Percentiles rank a stretch among this genome's conserved stretches.
These are phyloP conservation scores for Microcebus lehilahytsara DNA, from an alignment of 2,113 vertebrate species.

Conservation along the genomic window DNA sequence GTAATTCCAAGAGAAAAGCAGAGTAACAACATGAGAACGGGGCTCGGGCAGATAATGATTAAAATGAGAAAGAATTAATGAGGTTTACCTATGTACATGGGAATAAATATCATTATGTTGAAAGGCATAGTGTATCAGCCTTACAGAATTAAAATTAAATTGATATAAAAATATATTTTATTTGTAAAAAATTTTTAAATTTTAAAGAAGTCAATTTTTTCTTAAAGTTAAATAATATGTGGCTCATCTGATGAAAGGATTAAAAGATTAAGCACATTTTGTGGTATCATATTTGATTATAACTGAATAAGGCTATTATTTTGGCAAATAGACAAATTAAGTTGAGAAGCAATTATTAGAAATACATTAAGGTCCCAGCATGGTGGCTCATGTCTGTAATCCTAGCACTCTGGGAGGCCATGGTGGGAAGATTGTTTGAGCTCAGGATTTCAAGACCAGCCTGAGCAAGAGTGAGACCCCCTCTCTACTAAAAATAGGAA, in stretches of 20 bases:
- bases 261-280: neutral
- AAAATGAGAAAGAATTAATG: neutral
- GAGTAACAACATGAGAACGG: neutral
- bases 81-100: neutral
- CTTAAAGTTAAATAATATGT: neutral
- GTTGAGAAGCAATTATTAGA: neutral
- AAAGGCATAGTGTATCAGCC: neutral
- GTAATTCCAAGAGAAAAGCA: neutral
- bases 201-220: neutral
- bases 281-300: neutral
- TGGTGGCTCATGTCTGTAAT: no score
- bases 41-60: neutral
- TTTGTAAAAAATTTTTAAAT: neutral
- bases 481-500: no score
- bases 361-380: neutral
- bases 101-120: neutral
- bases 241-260: neutral
- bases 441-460: no score
- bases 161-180: neutral
- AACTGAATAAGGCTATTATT: neutral
- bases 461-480: no score
- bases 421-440: no score
- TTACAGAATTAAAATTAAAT: slow-evolving; percentile 16
- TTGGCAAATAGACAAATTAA: neutral
- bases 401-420: no score